Evolutionary conservation across 2,113 vertebrate genomes (phyloP).

Genomic region (Syngnathus typhle): DNA sequence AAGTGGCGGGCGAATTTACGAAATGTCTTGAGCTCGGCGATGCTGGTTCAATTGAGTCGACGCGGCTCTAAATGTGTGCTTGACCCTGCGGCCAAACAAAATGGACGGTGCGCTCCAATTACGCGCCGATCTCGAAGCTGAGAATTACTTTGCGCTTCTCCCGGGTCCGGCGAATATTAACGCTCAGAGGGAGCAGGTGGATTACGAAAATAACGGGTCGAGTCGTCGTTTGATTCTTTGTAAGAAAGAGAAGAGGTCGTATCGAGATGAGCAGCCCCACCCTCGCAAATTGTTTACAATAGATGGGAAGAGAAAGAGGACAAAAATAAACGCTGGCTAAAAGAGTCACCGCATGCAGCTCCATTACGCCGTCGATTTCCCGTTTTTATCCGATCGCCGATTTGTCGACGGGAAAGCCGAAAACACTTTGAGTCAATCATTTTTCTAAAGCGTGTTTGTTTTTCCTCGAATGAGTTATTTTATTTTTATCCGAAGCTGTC

Average conservation of each 20-base stretch:
- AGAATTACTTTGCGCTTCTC: neutral
- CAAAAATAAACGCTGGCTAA: too few relatives aligned
- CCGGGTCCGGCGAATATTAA: neutral
- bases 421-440: neutral
- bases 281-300: too few relatives aligned
- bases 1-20: too few relatives aligned
- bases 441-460: neutral
- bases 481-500: neutral
- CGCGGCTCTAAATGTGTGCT: neutral
- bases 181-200: neutral
- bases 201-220: neutral
- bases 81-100: neutral
- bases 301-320: too few relatives aligned
- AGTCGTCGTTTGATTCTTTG: neutral
- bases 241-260: neutral
- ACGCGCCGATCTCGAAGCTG: neutral
- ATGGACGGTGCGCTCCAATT: neutral
- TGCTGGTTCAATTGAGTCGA: too few relatives aligned
- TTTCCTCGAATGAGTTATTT: neutral
- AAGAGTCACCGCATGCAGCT: too few relatives aligned
- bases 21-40: too few relatives aligned
- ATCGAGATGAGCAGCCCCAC: too few relatives aligned
- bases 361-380: too few relatives aligned
- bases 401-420: neutral
- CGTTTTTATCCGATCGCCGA: neutral